These are phyloP conservation scores for Protobothrops flavoviridis DNA, from an alignment of 2,113 vertebrate genomes.

Conservation along the genomic window DNA sequence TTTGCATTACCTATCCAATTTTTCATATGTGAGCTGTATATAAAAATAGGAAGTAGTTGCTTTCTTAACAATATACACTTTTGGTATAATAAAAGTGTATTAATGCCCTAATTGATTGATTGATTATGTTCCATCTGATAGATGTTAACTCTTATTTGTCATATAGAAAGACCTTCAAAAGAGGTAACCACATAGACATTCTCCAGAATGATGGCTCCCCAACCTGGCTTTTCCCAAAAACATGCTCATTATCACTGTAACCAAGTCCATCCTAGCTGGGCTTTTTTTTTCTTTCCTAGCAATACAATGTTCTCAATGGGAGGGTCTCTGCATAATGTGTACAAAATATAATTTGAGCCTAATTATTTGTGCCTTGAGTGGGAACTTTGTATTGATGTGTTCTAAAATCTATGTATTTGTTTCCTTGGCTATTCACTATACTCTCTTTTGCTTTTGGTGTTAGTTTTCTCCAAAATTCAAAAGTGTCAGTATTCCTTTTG, in stretches of 20 bases:
- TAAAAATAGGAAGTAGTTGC: neutral
- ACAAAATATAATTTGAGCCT: neutral
- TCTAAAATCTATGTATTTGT: neutral
- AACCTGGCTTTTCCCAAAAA: neutral
- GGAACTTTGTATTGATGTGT: neutral
- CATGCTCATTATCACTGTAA: neutral
- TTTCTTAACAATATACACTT: neutral
- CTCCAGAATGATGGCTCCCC: neutral
- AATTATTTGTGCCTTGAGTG: neutral
- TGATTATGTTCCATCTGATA: neutral
- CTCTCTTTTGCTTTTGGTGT: neutral
- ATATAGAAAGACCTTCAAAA: neutral
- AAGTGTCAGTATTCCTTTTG: neutral
- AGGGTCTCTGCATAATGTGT: neutral
- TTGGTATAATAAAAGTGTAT: neutral
- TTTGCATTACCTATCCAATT: neutral
- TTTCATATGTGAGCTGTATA: neutral
- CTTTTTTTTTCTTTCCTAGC: neutral
- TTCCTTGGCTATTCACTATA: neutral
- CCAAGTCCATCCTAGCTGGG: neutral
- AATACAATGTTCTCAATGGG: neutral
- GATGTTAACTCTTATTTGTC: neutral
- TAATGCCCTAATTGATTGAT: neutral
- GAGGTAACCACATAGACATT: neutral
- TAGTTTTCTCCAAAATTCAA: neutral